These are phyloP conservation scores for Choloepus hoffmanni DNA, from an alignment of 2,113 vertebrate genomes.

Conservation along the genomic window DNA sequence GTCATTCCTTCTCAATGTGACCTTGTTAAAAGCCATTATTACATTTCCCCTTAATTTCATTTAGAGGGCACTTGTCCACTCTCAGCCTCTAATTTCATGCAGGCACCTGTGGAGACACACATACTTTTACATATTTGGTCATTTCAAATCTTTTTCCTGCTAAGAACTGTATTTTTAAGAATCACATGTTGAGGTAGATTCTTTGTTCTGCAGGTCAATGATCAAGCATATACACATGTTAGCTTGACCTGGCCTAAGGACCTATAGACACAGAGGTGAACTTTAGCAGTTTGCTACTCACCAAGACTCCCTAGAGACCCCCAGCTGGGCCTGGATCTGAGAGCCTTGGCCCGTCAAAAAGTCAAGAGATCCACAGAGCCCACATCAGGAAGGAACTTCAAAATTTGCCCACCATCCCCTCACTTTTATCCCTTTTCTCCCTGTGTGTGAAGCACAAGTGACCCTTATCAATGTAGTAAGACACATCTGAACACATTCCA, in stretches of 20 bases:
- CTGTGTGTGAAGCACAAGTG: background rate
- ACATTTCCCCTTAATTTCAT: conserved; percentile 63
- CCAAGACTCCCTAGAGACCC: background rate
- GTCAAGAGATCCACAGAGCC: background rate
- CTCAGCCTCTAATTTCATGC: background rate
- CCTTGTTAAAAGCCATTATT: conserved; percentile 69
- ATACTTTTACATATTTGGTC: background rate
- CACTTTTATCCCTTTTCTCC: background rate
- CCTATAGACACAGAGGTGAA: background rate
- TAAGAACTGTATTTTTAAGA: conserved; percentile 43
- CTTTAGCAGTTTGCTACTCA: background rate
- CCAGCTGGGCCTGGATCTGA: background rate
- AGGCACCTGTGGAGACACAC: background rate
- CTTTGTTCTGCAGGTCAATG: background rate
- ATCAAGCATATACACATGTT: background rate
- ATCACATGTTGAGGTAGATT: background rate
- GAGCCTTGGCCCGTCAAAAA: background rate
- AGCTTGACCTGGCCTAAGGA: conserved; percentile 26
- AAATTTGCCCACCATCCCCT: background rate
- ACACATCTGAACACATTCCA: background rate
- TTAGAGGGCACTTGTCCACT: conserved; percentile 45
- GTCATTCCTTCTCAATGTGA: conserved; percentile 64
- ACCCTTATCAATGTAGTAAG: background rate
- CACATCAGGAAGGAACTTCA: background rate
- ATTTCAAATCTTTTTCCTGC: conserved; percentile 43